Evolutionary conservation across 2,113 vertebrate species (phyloP), one percentile per base, ranked within the genome.

Genomic region (Scomber colias): DNA sequence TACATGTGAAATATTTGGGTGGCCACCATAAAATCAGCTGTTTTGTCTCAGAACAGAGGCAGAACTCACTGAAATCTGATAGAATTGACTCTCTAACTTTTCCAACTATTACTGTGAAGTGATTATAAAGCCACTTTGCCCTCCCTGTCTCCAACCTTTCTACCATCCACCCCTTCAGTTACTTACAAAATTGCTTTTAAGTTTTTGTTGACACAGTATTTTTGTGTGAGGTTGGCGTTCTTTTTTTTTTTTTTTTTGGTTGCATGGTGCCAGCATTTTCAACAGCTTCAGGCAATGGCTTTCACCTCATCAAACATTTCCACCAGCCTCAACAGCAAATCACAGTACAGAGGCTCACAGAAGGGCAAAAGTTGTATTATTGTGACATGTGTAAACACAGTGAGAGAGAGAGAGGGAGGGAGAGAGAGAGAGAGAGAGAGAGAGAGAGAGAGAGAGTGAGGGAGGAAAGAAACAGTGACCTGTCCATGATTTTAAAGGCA

Each of bases 151-250:
- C 73, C 54, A 40, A 16, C 61, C 30, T 21, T 49, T 51, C 70
- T 50, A 12, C 75, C 71, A 35, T 65, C 24, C 19, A 56, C 2
- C 5, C 65, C 61, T 75, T 35, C 46, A 59, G 80, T 66, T 71
- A 57, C 88, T 82, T 75, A 63, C 44, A 63, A 72, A 82, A 84
- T 78, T 44, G 51, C 53, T 82, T 82, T 83, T 35, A 67, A 55
- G 17, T 63, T 83, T 86, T 84, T 71, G 65, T 88, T 84, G 50
- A 45, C 31, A 56, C 24, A 27, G 24, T 27, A 27, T 2, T 27
- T 27, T 27, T 27, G 3, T 27, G 24, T 27, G 24, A 27, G 24
- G 24, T 27, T 27, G 24, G 24, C 24, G 3, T 27, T 27, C 62
- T 82, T 68, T 79, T 44, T 53, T 62, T 24, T 53, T 62, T 24